A percentile compares a stretch with the other conserved stretches of the same genome.
phyloP scores from a whole-genome alignment of 2,113 vertebrate species.

The Pygoscelis adeliae region DNA sequence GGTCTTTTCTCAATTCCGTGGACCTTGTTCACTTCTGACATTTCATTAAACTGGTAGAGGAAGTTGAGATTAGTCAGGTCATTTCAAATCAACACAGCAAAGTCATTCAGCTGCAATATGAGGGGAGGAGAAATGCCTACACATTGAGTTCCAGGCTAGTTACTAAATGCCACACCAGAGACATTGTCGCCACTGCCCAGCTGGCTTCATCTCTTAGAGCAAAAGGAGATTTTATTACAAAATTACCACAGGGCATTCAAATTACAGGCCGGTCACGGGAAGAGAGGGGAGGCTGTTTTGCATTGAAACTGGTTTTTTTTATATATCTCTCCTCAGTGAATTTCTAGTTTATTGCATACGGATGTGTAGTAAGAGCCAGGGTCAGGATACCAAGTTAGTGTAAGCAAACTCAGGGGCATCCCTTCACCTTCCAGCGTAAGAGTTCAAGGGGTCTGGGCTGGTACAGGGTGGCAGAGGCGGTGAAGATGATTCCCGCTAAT shows the following conservation, averaged over 20 bases:
- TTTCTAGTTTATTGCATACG: neutral
- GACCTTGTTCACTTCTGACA: conserved; percentile 54
- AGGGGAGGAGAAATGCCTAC: conserved; percentile 5
- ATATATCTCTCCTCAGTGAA: neutral
- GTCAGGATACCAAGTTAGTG: fast-evolving
- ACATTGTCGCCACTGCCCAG: neutral
- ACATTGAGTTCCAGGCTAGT: neutral
- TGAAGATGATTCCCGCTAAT: neutral
- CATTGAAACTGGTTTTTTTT: neutral
- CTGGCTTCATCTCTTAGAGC: neutral
- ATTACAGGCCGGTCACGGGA: fast-evolving
- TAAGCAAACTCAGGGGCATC: neutral
- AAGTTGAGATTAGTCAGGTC: conserved; percentile 65
- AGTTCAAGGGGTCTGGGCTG: neutral
- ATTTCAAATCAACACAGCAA: conserved; percentile 50
- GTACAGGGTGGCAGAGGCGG: neutral
- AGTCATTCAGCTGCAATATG: conserved; percentile 43
- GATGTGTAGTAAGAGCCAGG: neutral
- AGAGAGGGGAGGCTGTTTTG: neutral
- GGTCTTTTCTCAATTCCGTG: conserved; percentile 30
- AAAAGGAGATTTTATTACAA: neutral
- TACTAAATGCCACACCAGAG: neutral
- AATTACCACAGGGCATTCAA: neutral
- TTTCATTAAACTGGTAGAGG: conserved; percentile 65
- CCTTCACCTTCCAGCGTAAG: neutral